Evolutionary conservation across 2,113 vertebrate genomes (phyloP).

Genomic region (Colossoma macropomum): DNA sequence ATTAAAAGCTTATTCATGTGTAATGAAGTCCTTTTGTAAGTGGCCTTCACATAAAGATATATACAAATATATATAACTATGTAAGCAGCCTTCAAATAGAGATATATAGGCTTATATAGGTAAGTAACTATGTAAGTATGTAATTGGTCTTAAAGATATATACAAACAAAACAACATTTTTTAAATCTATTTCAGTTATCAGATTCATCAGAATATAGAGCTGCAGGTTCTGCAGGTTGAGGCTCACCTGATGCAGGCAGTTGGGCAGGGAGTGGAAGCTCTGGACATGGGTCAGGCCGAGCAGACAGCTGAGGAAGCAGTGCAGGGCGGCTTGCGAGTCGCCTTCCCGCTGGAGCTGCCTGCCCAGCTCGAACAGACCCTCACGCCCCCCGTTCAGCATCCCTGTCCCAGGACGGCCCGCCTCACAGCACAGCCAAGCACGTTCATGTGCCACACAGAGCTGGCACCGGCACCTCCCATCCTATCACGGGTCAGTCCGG

Average conservation of each 20-base stretch:
- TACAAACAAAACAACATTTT: too few species aligned
- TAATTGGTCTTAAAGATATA: too few species aligned
- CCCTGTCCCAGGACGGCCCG: slow-evolving; percentile 69
- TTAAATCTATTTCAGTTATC: too few species aligned
- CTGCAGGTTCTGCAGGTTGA: slow-evolving; percentile 12
- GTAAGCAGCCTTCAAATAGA: too few species aligned
- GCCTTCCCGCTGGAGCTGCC: slow-evolving; percentile 82
- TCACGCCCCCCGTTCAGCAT: slow-evolving; percentile 82
- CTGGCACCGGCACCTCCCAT: slow-evolving; percentile 68
- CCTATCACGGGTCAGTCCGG: slow-evolving; percentile 52
- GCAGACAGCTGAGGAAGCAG: slow-evolving; percentile 82
- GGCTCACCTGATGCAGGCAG: slow-evolving; percentile 83
- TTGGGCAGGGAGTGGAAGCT: slow-evolving; percentile 82
- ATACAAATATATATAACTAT: too few species aligned
- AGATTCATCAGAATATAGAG: not conserved
- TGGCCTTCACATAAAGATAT: too few species aligned
- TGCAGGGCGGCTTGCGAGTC: slow-evolving; percentile 80
- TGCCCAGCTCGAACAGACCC: slow-evolving; percentile 83
- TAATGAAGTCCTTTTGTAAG: too few species aligned
- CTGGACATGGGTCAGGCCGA: slow-evolving; percentile 81
- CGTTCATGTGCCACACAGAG: slow-evolving; percentile 38
- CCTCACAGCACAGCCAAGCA: slow-evolving; percentile 34
- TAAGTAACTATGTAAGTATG: too few species aligned
- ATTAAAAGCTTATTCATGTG: too few species aligned
- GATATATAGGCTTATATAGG: too few species aligned